A percentile compares a stretch with the other conserved stretches of the same genome.
phyloP scores from a whole-genome alignment of 2,113 vertebrate species.

The Ellobius talpinus region DNA sequence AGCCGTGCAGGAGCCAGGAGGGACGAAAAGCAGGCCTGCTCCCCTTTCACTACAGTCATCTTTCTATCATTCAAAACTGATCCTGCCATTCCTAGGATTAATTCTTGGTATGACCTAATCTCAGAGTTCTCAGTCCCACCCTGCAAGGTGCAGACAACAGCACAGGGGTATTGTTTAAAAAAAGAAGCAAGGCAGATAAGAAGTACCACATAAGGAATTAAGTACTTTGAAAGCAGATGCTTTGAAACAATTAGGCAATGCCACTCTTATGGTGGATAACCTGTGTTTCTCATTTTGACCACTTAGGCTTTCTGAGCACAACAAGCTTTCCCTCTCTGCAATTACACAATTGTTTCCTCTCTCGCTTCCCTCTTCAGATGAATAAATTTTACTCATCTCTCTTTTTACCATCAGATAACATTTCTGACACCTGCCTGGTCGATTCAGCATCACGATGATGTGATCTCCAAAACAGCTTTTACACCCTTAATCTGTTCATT shows the following conservation, averaged over 20 bases:
- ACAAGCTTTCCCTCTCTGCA: not conserved
- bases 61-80: constrained; percentile 24
- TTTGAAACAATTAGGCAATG: not conserved
- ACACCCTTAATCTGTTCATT: not conserved
- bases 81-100: not conserved
- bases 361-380: not conserved
- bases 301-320: not conserved
- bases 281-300: not conserved
- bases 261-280: not conserved
- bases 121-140: not conserved
- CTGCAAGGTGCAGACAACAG: not conserved
- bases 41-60: no score
- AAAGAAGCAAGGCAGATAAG: not conserved
- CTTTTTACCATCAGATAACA: not conserved
- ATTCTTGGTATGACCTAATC: not conserved
- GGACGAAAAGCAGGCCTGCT: no score
- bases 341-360: not conserved
- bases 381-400: not conserved
- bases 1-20: no score
- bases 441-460: not conserved
- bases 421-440: not conserved
- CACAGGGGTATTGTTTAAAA: not conserved
- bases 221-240: not conserved
- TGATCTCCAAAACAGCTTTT: not conserved
- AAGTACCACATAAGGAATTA: not conserved